Evolutionary conservation across 2,113 vertebrate genomes (phyloP).

Genomic region (Syrmaticus mikado): DNA sequence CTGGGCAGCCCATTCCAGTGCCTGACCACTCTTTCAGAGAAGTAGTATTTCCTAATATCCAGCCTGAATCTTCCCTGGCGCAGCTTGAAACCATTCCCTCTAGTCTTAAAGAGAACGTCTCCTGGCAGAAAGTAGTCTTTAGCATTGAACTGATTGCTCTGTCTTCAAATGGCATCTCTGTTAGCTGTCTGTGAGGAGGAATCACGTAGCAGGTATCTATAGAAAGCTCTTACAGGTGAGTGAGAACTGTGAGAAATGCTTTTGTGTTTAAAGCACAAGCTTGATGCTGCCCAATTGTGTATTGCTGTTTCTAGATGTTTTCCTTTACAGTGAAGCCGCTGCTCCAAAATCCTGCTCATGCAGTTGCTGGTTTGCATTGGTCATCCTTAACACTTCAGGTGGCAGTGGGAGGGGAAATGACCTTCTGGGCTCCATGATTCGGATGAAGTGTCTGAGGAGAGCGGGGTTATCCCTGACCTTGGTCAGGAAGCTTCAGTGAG

Average conservation of each 20-base stretch:
- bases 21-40: no score
- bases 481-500: neutral
- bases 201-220: neutral
- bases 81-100: no score
- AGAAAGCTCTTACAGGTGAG: constrained; percentile 22
- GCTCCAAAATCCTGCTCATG: fast-evolving
- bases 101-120: no score
- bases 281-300: neutral
- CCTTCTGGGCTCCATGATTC: neutral
- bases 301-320: neutral
- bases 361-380: fast-evolving
- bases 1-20: no score
- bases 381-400: neutral
- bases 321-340: neutral
- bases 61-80: no score
- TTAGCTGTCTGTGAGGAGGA: neutral
- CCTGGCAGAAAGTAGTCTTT: neutral
- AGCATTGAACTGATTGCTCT: neutral
- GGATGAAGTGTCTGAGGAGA: neutral
- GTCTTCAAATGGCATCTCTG: neutral
- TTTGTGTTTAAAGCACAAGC: neutral
- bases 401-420: neutral
- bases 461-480: neutral
- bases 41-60: no score
- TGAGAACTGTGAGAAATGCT: neutral